Base-by-base conservation (phyloP, 2,797 vertebrate genomes). In the Cynodonichthys magdalenae region DNA sequence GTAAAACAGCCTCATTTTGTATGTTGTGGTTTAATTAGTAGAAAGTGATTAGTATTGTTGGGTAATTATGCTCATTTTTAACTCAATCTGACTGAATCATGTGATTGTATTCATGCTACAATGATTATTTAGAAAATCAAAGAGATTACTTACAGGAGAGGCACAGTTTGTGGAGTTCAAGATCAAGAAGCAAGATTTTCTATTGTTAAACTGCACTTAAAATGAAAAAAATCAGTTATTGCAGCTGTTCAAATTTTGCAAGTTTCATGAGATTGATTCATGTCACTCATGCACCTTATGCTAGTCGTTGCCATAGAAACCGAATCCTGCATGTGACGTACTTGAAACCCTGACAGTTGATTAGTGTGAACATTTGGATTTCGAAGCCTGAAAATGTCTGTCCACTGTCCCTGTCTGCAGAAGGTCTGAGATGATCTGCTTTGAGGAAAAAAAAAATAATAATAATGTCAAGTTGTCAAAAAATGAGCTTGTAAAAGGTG, bases 231-330 rank as follows among this genome's bases (percentile, higher is more conserved):
- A 41, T 19, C 3, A 2, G 61, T 29, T 63, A 70, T 79, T 12
- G 10, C 58, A 81, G 15, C 20, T 55, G 69, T 73, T 79, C 59
- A 71, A 71, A 74, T 29, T 6, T 6, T 39, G 41, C 1, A 29
- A 54, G 75, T 58, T 59, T 59, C 71, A 75, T 3, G 39, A 73
- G 63, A 85, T 76, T 82, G 84, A 87, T 84, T 82, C 63, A 77
- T 86, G 82, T 80, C 82, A 69, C 52, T 34, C 48, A 15, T 53
- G 69, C 74, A 53, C 70, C 69, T 74, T 53, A 49, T 64, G 53
- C 49, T 15, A 76, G 62, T 63, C 42, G 92, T 93, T 88, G 88
- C 90, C 87, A 92, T 92, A 75, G 89, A 86, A 93, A 92, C 91
- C 71, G 53, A 81, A 71, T 68, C 48, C 60, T 59, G 67, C 71